Base-by-base conservation (phyloP, 2,113 vertebrate genomes). In the Tetrax tetrax region DNA sequence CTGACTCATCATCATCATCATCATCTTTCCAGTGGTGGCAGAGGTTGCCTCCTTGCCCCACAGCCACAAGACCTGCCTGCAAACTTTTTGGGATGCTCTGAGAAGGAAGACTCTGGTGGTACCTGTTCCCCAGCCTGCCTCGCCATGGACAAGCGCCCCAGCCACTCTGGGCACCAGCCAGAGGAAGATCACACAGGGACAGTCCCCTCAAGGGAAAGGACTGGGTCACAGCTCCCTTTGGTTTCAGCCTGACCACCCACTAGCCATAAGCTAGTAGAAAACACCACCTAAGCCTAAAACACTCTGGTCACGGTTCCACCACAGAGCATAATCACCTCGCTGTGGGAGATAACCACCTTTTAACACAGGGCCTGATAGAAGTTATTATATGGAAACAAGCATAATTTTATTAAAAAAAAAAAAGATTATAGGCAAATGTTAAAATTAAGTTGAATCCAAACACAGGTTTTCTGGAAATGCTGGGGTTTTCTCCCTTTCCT, bases 21-120 rank as follows among this genome's bases (percentile, higher is more conserved):
- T 27, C 37, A 37, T 20, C 15, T n/a, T 47, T 8, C 24, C 59
- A 74, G 16, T 0, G 11, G 37, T 7, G 37, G 53, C 61, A 87
- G 61, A 75, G 37, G 51, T 25, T 43, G 19, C 19, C 68, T 90
- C 54, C 59, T 61, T 71, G 61, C 41, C 0, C 1, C 0, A 0
- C 54, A 86, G 72, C 31, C 47, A 47, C 29, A 38, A 78, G 65
- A 65, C 29, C 51, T 50, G 43, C 43, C 57, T 51, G 43, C 0
- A 6, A 74, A 35, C 16, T 72, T 9, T 3, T 14, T 41, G 68
- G 17, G 51, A 74, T 47, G 64, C 24, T 4, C 2, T 0, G 1
- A 64, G 50, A 80, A 76, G 38, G 53, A 68, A n/a, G n/a, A 68
- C 29, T 66, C 41, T 2, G 1, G 47, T 6, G 20, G 21, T 35